Base-by-base conservation (phyloP, 2,888 invertebrate species). In the Aphodius granarius region DNA sequence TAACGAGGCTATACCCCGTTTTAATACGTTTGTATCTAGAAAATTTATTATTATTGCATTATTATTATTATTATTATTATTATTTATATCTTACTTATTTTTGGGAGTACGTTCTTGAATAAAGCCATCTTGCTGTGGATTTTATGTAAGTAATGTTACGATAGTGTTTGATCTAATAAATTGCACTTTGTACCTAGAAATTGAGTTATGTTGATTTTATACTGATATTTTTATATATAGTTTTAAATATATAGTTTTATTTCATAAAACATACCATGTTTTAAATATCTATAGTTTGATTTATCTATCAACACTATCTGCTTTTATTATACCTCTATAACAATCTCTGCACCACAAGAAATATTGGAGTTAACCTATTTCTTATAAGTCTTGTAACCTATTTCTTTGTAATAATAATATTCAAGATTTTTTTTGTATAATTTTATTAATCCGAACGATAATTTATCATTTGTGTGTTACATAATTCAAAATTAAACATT, bases 1-100 rank as follows among this genome's bases (percentile, higher is more conserved):
- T 9, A 94, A 85, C 0, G 92, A 92, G 21, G 93, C 93, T 81
- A 95, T 94, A 75, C 89, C 88, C 83, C 92, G 18, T 68, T 68
- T 68, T 6, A 68, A 21, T 19, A 68, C 20, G 21, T 68, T 68
- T 9, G 68, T n/a, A 19, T 21, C 68, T 68, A 19, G 19, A 68
- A 19, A 68, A 21, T 20, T 19, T 13, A 21, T 5, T 68, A 5
- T n/a, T 19, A 66, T 20, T 1, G 3, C 43, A 43, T 9, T 9
- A 43, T 9, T 43, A 43, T 9, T 9, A 6, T 2, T 43, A 43
- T 9, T 3, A 13, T 13, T 6, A 13, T 2, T 0, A 3, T 1
- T 43, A 9, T 6, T 43, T 43, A 43, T 43, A 43, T n/a, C 43
- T 43, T 13, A 43, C 43, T 43, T 43, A 43, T 43, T 43, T 43